These are phyloP conservation scores for Parnassius mnemosyne DNA, from an alignment of 2,888 invertebrate species.

Conservation along the genomic window DNA sequence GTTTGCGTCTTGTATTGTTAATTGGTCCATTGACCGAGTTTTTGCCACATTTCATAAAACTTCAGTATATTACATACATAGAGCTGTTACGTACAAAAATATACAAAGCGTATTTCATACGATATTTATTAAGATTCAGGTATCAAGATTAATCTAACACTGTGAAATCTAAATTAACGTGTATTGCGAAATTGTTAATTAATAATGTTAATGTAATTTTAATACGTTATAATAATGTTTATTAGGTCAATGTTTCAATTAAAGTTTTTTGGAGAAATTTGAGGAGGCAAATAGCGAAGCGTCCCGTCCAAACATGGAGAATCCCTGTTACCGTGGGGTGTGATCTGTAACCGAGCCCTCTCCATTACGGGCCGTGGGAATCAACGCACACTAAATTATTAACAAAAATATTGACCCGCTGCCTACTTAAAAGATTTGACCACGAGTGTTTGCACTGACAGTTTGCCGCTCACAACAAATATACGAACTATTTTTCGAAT, in stretches of 20 bases:
- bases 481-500: conserved; percentile 66
- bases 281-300: conserved; percentile 28
- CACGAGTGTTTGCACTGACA: conserved; percentile 71
- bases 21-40: conserved; percentile 62
- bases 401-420: conserved; percentile 79
- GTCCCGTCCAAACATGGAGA: conserved; percentile 49
- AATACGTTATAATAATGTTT: neutral
- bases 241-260: conserved; percentile 9
- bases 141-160: conserved; percentile 13
- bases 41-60: conserved; percentile 41
- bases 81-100: conserved; percentile 5
- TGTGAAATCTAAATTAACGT: neutral
- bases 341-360: conserved; percentile 63
- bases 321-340: conserved; percentile 50
- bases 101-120: conserved; percentile 8
- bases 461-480: conserved; percentile 72
- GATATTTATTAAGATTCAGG: conserved; percentile 13
- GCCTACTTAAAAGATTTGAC: conserved; percentile 80
- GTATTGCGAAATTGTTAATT: conserved; percentile 7
- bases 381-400: conserved; percentile 72
- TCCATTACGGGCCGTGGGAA: conserved; percentile 70
- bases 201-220: conserved; percentile 1
- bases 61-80: conserved; percentile 18
- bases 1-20: conserved; percentile 57
- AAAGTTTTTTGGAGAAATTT: conserved; percentile 16